Evolutionary conservation across 2,888 invertebrate genomes (phyloP).

Genomic region (Hirtodrosophila duncani): DNA sequence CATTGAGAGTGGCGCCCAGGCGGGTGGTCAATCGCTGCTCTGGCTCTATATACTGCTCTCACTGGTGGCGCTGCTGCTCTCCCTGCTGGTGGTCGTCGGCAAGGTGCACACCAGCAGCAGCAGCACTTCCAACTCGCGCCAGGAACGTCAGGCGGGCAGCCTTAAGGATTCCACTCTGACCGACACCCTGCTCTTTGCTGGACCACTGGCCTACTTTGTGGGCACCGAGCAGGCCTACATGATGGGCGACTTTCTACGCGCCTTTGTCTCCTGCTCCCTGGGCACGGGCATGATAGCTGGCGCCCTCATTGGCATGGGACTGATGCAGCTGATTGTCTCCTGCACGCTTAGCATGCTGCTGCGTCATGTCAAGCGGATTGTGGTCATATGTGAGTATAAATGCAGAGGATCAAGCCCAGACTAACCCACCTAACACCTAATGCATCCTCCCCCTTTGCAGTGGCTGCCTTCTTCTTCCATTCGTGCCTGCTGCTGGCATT

Average conservation of each 20-base stretch:
- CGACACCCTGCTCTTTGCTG: constrained; percentile 82
- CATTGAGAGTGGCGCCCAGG: constrained; percentile 64
- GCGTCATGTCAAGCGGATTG: constrained; percentile 85
- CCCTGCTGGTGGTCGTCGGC: constrained; percentile 65
- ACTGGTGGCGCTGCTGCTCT: constrained; percentile 78
- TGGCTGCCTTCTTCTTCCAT: constrained; percentile 89
- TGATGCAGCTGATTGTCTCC: constrained; percentile 87
- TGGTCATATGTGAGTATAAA: constrained; percentile 83
- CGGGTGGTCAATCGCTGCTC: constrained; percentile 71
- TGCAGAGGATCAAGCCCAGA: neutral
- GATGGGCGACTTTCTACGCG: constrained; percentile 89
- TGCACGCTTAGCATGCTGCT: constrained; percentile 89
- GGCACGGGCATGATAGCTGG: constrained; percentile 87
- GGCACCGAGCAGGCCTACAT: constrained; percentile 92
- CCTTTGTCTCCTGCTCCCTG: constrained; percentile 89
- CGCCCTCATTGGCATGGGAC: constrained; percentile 86
- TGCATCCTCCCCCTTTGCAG: constrained; percentile 80
- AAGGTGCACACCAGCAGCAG: constrained; percentile 78
- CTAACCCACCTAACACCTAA: neutral
- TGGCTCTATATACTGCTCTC: constrained; percentile 78
- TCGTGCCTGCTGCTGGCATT: constrained; percentile 87
- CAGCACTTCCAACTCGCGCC: constrained; percentile 64
- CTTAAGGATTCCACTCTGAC: constrained; percentile 77
- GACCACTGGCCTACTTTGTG: constrained; percentile 88
- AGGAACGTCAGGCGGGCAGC: constrained; percentile 78